Base-by-base conservation (phyloP, 2,797 vertebrate genomes). In the Clamator glandarius region DNA sequence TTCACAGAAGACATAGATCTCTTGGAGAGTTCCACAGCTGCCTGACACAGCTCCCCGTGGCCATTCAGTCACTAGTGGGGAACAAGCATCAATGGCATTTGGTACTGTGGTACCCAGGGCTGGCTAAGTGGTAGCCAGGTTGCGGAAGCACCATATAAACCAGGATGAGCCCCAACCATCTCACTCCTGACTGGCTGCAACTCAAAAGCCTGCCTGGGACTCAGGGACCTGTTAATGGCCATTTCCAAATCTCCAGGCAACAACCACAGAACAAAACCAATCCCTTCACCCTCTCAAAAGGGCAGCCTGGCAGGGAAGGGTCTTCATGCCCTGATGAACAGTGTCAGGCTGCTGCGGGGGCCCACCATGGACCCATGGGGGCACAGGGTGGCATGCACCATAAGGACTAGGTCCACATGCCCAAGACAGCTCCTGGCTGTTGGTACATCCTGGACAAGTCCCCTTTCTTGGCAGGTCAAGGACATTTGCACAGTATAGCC, bases 401-500 rank as follows among this genome's bases (percentile, higher is more conserved):
- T 39, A 0, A 0, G 18, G 26, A 44, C 16, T 6, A 0, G 2
- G 17, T 39, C n/a, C 25, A 36, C 5, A 8, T 6, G 16, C 16
- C 31, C 3, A 0, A 70, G 52, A 33, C 64, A 68, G 12, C 39
- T 66, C 35, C 55, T 33, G 44, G 8, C 57, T 86, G 31, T 14
- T 4, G 3, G 42, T 11, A 61, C 69, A 64, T 69, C 48, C 41
- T 0, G 2, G 26, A 29, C 67, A 90, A 70, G 68, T 39, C 73
- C 44, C n/a, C 55, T 89, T 78, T 61, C 54, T 55, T 1, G 0
- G 51, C 75, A 69, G 90, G 74, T 78, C 84, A 39, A 17, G 64
- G 91, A 76, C 2, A 3, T 57, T 73, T 23, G 78, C 12, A 2
- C 0, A 0, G 46, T 20, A 44, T 0, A 0, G 83, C 29, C 44